Base-by-base conservation (phyloP, 64 coral and sea anemone species). In the Anthopleura sola region DNA sequence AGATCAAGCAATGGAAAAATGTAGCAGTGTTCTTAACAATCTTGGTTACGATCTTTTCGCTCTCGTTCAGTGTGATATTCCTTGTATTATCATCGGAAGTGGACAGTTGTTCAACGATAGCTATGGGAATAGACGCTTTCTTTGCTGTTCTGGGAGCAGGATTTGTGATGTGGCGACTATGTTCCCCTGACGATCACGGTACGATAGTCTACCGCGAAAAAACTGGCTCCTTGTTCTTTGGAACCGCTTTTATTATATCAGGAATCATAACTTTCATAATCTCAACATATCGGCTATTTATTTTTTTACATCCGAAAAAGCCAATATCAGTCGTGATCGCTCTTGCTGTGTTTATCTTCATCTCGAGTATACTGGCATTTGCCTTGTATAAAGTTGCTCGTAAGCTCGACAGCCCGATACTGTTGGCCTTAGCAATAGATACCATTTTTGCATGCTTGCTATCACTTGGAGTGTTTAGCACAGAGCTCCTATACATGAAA, bases 1-100 rank as follows among this genome's bases (percentile, higher is more conserved):
- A 14, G 18, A n/a, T 21, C 19, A 81, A 53, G 49, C 18, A 81
- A 81, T 81, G 78, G 78, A 81, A 37, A 21, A 81, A 81, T 10
- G 12, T 46, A 3, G 78, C 78, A 20, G 8, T 81, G 18, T 40
- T 46, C 5, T 36, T 81, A 32, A 53, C 49, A n/a, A 18, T 81
- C 23, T 24, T 36, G 18, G 21, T 81, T 15, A 53, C 78, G 6
- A 4, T 81, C 2, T 3, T 81, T 40, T 81, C 78, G 5, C 16
- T 81, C 5, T 2, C 3, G 37, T 48, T 48, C 5, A 31, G 21
- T 53, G 5, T 53, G 13, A 3, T 81, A 4, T 46, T 48, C 21
- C 48, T 81, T 21, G 39, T 19, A 8, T 48, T 81, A 20, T 46
- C 39, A 3, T 81, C 78, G 26, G 78, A 81, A 23, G 19, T 3